phyloP scores from a whole-genome alignment of 2,888 invertebrate species.

The Macrophya annulata region DNA sequence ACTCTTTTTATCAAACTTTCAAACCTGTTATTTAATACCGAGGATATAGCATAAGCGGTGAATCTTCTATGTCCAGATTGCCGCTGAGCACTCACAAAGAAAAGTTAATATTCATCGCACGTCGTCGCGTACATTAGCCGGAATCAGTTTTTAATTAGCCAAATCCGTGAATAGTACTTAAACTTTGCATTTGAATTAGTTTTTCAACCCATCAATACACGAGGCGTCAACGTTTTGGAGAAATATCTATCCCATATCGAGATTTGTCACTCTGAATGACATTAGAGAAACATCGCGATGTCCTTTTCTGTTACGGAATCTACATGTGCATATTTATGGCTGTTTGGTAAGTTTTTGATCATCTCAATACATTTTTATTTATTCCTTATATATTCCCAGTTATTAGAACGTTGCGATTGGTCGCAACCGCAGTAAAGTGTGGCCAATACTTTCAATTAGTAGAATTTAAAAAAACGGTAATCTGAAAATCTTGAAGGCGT shows the following conservation, averaged over 20 bases:
- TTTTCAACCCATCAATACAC: neutral
- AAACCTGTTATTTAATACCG: constrained; percentile 6
- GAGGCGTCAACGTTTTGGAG: neutral
- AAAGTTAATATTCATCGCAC: neutral
- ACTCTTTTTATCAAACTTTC: neutral
- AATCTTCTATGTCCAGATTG: neutral
- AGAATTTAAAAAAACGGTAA: no score
- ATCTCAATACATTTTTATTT: neutral
- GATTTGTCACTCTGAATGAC: neutral
- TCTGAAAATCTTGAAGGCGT: no score
- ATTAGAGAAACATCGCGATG: neutral
- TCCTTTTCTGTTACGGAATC: neutral
- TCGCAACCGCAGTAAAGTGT: neutral
- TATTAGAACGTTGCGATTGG: neutral
- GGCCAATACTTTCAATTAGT: no score
- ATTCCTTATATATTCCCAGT: no score
- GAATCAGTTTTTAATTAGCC: neutral
- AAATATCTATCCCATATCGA: neutral
- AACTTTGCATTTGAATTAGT: neutral
- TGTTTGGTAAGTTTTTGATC: neutral
- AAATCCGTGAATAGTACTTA: neutral
- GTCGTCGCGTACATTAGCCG: neutral
- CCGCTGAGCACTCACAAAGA: neutral
- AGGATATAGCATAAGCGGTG: neutral
- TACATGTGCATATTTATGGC: neutral